Conservation (phyloP, 2,113 vertebrate genomes). For the Aix galericulata region DNA sequence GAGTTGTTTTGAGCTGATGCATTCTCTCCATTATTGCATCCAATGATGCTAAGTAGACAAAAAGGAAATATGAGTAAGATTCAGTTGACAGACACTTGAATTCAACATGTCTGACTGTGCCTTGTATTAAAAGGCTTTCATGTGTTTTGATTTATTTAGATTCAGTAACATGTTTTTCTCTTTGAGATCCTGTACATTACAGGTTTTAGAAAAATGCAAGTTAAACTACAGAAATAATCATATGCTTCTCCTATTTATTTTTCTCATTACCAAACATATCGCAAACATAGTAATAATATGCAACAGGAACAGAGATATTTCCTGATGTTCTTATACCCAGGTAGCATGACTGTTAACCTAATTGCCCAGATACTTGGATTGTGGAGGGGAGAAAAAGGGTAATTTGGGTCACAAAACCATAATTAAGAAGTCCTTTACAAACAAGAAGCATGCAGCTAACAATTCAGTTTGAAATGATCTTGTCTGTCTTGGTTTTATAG, state of each 20-base stretch:
- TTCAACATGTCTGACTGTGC: constrained; percentile 71
- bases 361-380: neutral
- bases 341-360: constrained; percentile 19
- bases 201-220: constrained; percentile 66
- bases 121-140: constrained; percentile 69
- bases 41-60: constrained; percentile 51
- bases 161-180: constrained; percentile 55
- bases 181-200: constrained; percentile 73
- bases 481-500: neutral
- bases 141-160: constrained; percentile 64
- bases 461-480: neutral
- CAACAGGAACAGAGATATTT: neutral
- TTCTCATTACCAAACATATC: constrained; percentile 52
- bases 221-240: constrained; percentile 69
- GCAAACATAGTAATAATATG: constrained; percentile 55
- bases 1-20: constrained; percentile 49
- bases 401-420: neutral
- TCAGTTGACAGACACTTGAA: constrained; percentile 69
- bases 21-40: constrained; percentile 42
- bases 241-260: constrained; percentile 73
- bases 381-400: neutral
- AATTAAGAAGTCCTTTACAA: neutral
- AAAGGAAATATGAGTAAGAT: constrained; percentile 64
- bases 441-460: constrained; percentile 6
- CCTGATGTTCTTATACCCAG: neutral